phyloP scores from a whole-genome alignment of 2,113 vertebrate genomes.

The Megaptera novaeangliae region DNA sequence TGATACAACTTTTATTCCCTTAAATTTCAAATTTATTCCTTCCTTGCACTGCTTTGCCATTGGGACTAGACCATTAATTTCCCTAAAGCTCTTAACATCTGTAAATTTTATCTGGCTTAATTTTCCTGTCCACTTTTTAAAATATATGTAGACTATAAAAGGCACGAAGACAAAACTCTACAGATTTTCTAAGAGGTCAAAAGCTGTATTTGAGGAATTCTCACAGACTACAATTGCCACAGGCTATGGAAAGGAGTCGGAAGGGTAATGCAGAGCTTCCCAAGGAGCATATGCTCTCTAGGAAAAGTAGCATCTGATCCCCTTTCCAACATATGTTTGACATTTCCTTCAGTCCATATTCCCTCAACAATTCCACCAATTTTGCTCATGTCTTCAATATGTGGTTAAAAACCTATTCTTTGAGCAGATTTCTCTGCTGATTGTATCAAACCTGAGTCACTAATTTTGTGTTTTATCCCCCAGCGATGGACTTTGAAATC shows the following conservation, averaged over 20 bases:
- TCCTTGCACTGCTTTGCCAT: not conserved
- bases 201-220: not conserved
- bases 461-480: not conserved
- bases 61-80: not conserved
- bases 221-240: not conserved
- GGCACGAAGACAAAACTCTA: not conserved
- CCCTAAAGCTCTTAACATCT: not conserved
- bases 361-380: not conserved
- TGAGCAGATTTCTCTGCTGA: not conserved
- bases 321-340: not conserved
- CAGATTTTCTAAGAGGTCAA: not conserved
- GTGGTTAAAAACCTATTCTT: not conserved
- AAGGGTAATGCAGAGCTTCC: not conserved
- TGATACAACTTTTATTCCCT: not conserved
- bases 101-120: not conserved
- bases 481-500: not conserved
- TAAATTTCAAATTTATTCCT: not conserved
- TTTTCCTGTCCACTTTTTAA: not conserved
- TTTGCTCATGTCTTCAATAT: not conserved
- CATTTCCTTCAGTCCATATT: not conserved
- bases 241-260: not conserved
- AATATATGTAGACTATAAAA: not conserved
- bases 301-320: not conserved
- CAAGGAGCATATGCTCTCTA: not conserved
- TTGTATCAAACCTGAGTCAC: not conserved